Conservation (phyloP, 2,888 invertebrate genomes). For the Achlya flavicornis region DNA sequence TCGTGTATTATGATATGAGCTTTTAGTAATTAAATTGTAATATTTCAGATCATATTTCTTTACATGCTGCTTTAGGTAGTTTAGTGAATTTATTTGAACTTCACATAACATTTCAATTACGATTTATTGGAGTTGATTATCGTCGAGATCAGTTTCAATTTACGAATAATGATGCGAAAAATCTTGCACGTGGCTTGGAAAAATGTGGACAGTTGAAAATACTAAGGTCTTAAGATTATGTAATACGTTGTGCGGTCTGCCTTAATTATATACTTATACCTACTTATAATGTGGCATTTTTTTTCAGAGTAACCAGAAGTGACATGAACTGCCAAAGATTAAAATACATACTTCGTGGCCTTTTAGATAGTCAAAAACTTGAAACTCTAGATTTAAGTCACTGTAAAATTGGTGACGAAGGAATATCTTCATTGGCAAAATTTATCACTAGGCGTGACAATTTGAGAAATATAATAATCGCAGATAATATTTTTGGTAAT, state of each 20-base stretch:
- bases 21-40: background rate
- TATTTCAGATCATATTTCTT: slow-evolving; percentile 76
- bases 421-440: slow-evolving; percentile 85
- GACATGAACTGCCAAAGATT: slow-evolving; percentile 76
- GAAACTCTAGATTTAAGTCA: slow-evolving; percentile 86
- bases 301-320: slow-evolving; percentile 71
- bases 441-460: slow-evolving; percentile 75
- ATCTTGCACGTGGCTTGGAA: slow-evolving; percentile 71
- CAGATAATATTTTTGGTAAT: slow-evolving; percentile 82
- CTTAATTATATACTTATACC: background rate
- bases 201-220: slow-evolving; percentile 65
- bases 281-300: background rate
- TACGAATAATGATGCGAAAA: slow-evolving; percentile 77
- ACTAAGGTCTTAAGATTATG: slow-evolving; percentile 52
- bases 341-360: slow-evolving; percentile 72
- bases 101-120: slow-evolving; percentile 71
- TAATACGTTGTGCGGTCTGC: background rate
- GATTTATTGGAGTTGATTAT: slow-evolving; percentile 64
- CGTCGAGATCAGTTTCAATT: slow-evolving; percentile 78
- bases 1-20: no score
- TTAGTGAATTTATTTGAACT: slow-evolving; percentile 70
- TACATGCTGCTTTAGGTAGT: slow-evolving; percentile 77
- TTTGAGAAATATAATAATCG: slow-evolving; percentile 74
- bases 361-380: slow-evolving; percentile 67
- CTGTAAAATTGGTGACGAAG: slow-evolving; percentile 85